Evolutionary conservation across 1,140 invertebrate genomes (phyloP).

Genomic region (Amphibalanus amphitrite): DNA sequence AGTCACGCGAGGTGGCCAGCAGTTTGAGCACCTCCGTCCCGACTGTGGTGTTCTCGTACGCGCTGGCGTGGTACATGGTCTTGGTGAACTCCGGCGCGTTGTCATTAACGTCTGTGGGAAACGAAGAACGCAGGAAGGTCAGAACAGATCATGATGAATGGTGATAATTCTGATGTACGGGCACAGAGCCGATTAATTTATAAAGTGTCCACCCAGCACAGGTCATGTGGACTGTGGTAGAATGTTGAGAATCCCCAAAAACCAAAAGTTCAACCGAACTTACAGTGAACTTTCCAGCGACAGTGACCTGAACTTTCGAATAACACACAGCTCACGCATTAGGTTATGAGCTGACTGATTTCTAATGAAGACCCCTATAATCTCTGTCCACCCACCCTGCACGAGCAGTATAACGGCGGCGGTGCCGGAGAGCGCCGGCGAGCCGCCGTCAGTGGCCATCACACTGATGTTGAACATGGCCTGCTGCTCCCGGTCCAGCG

Average conservation of each 20-base stretch:
- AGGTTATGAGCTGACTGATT: too few species aligned
- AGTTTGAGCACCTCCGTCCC: slow-evolving; percentile 62
- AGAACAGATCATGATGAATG: neutral
- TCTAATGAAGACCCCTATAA: too few species aligned
- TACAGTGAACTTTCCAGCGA: too few species aligned
- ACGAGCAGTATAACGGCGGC: slow-evolving; percentile 26
- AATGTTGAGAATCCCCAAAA: too few species aligned
- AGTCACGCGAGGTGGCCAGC: slow-evolving; percentile 75
- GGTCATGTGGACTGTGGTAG: too few species aligned
- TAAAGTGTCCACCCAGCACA: too few species aligned
- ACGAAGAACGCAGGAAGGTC: too few species aligned
- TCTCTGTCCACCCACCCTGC: too few species aligned
- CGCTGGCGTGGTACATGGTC: slow-evolving; percentile 49
- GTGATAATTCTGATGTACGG: neutral
- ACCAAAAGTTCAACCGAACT: neutral
- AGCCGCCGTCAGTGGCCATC: slow-evolving; percentile 53
- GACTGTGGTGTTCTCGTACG: slow-evolving; percentile 48
- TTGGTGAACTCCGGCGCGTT: slow-evolving; percentile 81
- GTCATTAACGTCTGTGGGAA: slow-evolving; percentile 60
- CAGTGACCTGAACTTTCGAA: too few species aligned
- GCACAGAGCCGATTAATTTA: too few species aligned
- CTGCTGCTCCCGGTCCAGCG: slow-evolving; percentile 67
- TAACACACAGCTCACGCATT: too few species aligned
- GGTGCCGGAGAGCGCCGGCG: slow-evolving; percentile 41
- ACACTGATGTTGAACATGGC: slow-evolving; percentile 60